Evolutionary conservation across 1,140 invertebrate genomes (phyloP), one percentile per base, ranked within the genome.

Genomic region (Coenobita brevimanus): DNA sequence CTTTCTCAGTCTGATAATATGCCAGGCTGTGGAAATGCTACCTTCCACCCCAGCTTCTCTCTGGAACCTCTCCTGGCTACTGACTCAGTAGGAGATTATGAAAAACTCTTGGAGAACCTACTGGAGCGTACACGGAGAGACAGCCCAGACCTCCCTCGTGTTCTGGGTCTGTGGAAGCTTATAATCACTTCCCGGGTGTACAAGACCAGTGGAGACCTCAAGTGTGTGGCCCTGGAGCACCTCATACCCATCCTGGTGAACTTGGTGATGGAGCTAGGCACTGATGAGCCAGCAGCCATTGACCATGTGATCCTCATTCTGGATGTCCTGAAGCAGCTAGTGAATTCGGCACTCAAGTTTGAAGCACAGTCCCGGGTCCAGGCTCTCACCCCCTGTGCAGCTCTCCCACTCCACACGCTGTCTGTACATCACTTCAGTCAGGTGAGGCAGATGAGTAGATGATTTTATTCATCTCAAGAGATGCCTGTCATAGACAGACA

Each of bases 31-130:
- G 60, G 15, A 43, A 54, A 78, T 8, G 4, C 41, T 1, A 33
- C 30, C 24, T 36, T 10, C 21, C 36, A 21, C 27, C 21, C 6
- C 17, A 75, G 76, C 6, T 60, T 62, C 13, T 41, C 33, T 21
- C 27, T 85, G 50, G 57, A 85, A 10, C 57, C 82, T 4, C 13
- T 85, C 1, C 38, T 85, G 4, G 21, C n/a, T 3, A 30, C 54
- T 43, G 82, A 50, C 13, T 64, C 82, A 0, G 33, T 54, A 10
- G 82, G 76, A 41, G 69, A 85, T 2, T 85, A 62, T 46, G 71
- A 85, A 33, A 75, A 85, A 17, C 15, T 85, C 21, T 71, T 85
- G n/a, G 50, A 85, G 30, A 50, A 85, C n/a, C 71, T 85, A 10
- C n/a, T 85, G 36, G 30, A 17, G 21, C 10, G 54, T 17, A 76